phyloP scores from a whole-genome alignment of 2,888 invertebrate genomes.

The Scaptodrosophila latifasciaeformis region DNA sequence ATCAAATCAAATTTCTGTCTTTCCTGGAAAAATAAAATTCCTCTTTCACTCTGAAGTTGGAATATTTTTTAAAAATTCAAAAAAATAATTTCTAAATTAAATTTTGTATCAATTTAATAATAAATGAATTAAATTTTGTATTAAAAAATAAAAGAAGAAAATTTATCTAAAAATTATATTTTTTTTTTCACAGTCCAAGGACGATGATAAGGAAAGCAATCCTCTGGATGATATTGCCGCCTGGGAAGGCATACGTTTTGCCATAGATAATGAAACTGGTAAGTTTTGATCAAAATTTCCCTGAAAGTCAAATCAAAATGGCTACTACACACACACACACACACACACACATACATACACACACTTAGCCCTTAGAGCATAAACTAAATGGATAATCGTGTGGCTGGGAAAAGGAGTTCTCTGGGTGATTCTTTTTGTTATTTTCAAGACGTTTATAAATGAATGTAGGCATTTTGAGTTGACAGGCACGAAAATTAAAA shows the following conservation, averaged over 20 bases:
- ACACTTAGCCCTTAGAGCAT: no score
- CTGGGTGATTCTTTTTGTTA: slow-evolving; percentile 19
- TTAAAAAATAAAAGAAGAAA: no score
- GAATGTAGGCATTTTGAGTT: slow-evolving; percentile 67
- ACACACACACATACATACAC: no score
- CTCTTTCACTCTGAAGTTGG: no score
- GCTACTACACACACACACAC: no score
- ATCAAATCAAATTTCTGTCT: no score
- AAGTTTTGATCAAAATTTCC: slow-evolving; percentile 72
- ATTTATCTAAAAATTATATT: no score
- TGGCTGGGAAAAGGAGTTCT: neutral
- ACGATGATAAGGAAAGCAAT: slow-evolving; percentile 47
- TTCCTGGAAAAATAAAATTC: no score
- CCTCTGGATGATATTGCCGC: slow-evolving; percentile 76
- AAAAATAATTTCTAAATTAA: no score
- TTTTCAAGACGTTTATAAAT: slow-evolving; percentile 59
- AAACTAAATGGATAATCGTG: slow-evolving; percentile 63
- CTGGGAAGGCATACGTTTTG: slow-evolving; percentile 88
- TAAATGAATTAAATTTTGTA: no score
- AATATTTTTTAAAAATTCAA: no score
- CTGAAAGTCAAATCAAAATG: slow-evolving; percentile 16
- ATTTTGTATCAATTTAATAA: no score
- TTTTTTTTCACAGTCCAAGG: slow-evolving; percentile 50
- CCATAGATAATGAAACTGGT: slow-evolving; percentile 92
- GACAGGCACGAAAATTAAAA: slow-evolving; percentile 71